Evolutionary conservation across 2,113 vertebrate species (phyloP).

Genomic region (Phrynocephalus versicolor): DNA sequence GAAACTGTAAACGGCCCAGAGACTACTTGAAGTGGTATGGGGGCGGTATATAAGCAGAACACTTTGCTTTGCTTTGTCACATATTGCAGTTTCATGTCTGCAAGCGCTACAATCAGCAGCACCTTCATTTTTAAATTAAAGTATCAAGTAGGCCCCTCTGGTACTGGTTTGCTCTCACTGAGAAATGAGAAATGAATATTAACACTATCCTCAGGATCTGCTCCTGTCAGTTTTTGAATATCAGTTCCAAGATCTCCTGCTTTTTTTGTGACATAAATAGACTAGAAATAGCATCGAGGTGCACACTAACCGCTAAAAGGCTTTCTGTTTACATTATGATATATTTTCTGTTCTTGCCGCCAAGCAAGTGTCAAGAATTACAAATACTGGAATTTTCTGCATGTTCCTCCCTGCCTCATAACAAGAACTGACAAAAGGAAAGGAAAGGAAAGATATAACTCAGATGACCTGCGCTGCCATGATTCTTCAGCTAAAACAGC

Average conservation of each 20-base stretch:
- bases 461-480: constrained; percentile 4
- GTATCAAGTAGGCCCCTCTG: constrained; percentile 32
- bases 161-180: constrained; percentile 20
- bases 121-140: constrained; percentile 22
- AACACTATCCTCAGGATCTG: background rate
- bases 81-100: background rate
- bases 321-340: constrained; percentile 46
- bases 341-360: constrained; percentile 35
- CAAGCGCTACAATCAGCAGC: background rate
- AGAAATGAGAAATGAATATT: constrained; percentile 27
- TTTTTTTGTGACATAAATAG: constrained; percentile 29
- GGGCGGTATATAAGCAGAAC: too few relatives aligned
- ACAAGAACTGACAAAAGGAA: constrained; percentile 48
- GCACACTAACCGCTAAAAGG: constrained; percentile 35
- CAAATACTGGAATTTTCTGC: constrained; percentile 44
- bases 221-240: constrained; percentile 34
- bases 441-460: constrained; percentile 52
- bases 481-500: constrained; percentile 40
- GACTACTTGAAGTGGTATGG: too few relatives aligned
- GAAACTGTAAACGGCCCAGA: too few relatives aligned
- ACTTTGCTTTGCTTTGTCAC: background rate
- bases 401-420: constrained; percentile 49
- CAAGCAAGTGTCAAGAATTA: constrained; percentile 41
- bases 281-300: constrained; percentile 22
- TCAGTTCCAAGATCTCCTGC: background rate